phyloP scores from a whole-genome alignment of 2,888 invertebrate genomes.

The Acronicta psi region DNA sequence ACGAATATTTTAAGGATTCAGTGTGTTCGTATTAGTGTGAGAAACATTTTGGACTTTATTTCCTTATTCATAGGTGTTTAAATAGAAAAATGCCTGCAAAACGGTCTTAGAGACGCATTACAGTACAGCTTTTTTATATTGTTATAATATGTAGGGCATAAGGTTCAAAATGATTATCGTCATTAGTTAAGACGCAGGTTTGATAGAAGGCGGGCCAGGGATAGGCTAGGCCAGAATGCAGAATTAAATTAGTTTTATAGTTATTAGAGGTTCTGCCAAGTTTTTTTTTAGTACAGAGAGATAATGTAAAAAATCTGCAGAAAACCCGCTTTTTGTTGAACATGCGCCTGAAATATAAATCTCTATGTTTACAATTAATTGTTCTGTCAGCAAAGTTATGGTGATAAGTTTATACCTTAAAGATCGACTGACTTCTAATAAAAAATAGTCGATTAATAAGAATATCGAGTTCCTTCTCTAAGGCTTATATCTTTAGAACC shows the following conservation, averaged over 20 bases:
- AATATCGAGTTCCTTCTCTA: slow-evolving; percentile 32
- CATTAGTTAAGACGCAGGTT: neutral
- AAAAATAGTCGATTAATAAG: slow-evolving; percentile 33
- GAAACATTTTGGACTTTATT: slow-evolving; percentile 26
- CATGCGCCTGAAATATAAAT: slow-evolving; percentile 7
- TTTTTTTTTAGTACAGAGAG: too few species aligned
- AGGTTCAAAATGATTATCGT: slow-evolving; percentile 8
- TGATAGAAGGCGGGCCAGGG: slow-evolving; percentile 1
- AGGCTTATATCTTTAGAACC: neutral
- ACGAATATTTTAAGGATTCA: slow-evolving; percentile 5
- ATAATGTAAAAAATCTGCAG: neutral
- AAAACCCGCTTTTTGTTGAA: neutral
- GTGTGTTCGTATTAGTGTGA: slow-evolving; percentile 17
- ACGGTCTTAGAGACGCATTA: slow-evolving; percentile 7
- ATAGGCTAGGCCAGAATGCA: too few species aligned
- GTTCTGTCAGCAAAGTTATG: slow-evolving; percentile 1
- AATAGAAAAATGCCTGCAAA: slow-evolving; percentile 3
- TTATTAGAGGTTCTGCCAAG: too few species aligned
- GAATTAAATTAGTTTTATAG: too few species aligned
- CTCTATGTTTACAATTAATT: neutral
- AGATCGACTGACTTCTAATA: slow-evolving; percentile 42
- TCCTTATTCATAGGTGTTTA: slow-evolving; percentile 10
- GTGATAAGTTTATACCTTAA: slow-evolving; percentile 12
- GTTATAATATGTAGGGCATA: slow-evolving; percentile 10
- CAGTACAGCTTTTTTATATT: slow-evolving; percentile 14